Evolutionary conservation across 1,140 invertebrate species (phyloP).

Genomic region (Schmidtea mediterranea): DNA sequence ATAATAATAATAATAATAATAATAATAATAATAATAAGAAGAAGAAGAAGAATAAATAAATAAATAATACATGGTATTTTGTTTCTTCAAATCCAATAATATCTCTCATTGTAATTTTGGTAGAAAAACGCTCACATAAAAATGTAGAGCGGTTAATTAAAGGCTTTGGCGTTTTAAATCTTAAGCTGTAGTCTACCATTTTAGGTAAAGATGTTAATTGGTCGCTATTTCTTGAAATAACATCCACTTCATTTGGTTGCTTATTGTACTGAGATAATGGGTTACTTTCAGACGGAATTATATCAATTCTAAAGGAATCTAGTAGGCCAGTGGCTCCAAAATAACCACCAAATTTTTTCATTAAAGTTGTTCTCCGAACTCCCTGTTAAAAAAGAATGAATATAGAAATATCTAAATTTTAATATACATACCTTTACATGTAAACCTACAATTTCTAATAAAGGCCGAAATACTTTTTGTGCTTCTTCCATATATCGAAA

Average conservation of each 20-base stretch:
- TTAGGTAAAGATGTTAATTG: too few relatives aligned
- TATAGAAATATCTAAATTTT: too few relatives aligned
- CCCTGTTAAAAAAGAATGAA: neutral
- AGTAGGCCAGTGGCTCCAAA: neutral
- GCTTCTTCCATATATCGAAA: too few relatives aligned
- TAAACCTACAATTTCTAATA: neutral
- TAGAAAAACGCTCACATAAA: neutral
- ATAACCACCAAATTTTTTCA: neutral
- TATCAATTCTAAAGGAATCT: conserved; percentile 1
- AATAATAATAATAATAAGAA: too few relatives aligned
- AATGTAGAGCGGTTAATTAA: neutral
- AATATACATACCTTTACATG: neutral
- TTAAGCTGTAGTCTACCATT: neutral
- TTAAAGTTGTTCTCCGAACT: conserved; percentile 1
- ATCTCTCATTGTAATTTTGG: conserved; percentile 1
- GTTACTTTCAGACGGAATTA: neutral
- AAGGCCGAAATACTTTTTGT: neutral
- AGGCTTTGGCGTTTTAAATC: neutral
- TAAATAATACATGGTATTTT: too few relatives aligned
- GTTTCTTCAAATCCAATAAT: neutral
- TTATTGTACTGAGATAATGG: neutral
- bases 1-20: too few relatives aligned
- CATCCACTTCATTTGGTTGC: too few relatives aligned
- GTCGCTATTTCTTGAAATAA: too few relatives aligned
- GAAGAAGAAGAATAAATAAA: too few relatives aligned